Evolutionary conservation across 2,797 vertebrate genomes (phyloP), one percentile per base, ranked within the genome.

Genomic region (Eulemur coronatus): DNA sequence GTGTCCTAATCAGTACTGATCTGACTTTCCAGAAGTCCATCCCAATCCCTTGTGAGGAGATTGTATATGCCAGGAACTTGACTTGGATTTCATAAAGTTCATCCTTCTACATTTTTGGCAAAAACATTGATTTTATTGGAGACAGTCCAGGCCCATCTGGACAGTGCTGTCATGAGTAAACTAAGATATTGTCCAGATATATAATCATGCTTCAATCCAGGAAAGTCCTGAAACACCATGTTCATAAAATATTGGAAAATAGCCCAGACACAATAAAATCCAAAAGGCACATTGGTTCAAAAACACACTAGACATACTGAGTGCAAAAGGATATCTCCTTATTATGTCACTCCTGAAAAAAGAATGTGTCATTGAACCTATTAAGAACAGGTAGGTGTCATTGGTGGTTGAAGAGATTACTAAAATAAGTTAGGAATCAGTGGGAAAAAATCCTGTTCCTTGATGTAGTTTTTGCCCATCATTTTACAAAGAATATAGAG

Each of bases 151-250:
- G 82, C 65, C 85, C 89, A 97, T 97, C 86, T 97, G 94, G 95
- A 94, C 70, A 92, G 26, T 88, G 76, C 52, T 94, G 10, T 95
- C 96, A 79, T 91, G 67, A 93, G 59, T 81, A 95, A 65, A 81
- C 82, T 88, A 89, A 94, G 41, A 97, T 95, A 95, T 89, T 94
- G 43, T 79, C 95, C 92, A 97, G 75, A 96, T 95, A 97, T 94
- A 93, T 82, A 92, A 90, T 93, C 52, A 69, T 92, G 57, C n/a
- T 96, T 97, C 86, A 95, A 85, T 95, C 82, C 72, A 97, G 35
- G 46, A 96, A 95, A 87, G 6, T 96, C 76, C 50, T 89, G 82
- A 94, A 92, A 95, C 84, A 78, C 35, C 35, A 93, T 78, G 89
- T 81, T 94, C 86, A 94, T 85, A 95, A 97, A 95, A 91, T 88